These are phyloP conservation scores for Artemisiospiza belli DNA, from an alignment of 2,113 vertebrate species.

Conservation along the genomic window DNA sequence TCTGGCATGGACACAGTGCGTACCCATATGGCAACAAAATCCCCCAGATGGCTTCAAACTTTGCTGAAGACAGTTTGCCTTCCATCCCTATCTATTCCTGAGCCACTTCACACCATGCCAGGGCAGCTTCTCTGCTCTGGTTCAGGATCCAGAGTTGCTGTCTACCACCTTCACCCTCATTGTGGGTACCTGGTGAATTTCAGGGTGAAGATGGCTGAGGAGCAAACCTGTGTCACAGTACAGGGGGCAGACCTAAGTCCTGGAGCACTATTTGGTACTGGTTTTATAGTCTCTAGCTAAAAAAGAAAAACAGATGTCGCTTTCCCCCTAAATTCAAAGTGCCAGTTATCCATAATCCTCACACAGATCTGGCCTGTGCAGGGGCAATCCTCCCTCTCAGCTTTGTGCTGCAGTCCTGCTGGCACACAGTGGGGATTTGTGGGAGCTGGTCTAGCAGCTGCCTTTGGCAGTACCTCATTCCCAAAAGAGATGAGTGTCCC, in stretches of 20 bases:
- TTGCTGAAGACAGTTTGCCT: background rate
- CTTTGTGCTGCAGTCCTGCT: background rate
- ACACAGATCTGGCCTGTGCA: background rate
- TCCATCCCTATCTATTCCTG: background rate
- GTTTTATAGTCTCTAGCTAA: background rate
- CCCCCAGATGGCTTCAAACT: background rate
- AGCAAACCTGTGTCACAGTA: background rate
- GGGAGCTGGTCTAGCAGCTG: background rate
- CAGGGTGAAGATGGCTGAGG: background rate
- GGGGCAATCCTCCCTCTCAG: background rate
- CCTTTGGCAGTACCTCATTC: background rate
- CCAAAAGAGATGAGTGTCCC: fast-evolving
- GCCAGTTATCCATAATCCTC: background rate
- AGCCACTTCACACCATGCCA: background rate
- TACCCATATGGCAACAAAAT: background rate
- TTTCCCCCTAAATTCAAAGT: background rate
- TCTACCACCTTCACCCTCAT: background rate
- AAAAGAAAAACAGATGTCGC: background rate
- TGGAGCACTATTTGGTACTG: background rate
- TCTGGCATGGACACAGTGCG: background rate
- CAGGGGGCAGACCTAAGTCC: background rate
- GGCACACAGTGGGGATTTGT: background rate
- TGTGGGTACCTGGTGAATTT: background rate
- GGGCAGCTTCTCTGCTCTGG: background rate
- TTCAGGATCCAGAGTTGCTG: background rate